phyloP scores from a whole-genome alignment of 30 jellyfish, hydroid and myxozoan species.

The Pelagia noctiluca region DNA sequence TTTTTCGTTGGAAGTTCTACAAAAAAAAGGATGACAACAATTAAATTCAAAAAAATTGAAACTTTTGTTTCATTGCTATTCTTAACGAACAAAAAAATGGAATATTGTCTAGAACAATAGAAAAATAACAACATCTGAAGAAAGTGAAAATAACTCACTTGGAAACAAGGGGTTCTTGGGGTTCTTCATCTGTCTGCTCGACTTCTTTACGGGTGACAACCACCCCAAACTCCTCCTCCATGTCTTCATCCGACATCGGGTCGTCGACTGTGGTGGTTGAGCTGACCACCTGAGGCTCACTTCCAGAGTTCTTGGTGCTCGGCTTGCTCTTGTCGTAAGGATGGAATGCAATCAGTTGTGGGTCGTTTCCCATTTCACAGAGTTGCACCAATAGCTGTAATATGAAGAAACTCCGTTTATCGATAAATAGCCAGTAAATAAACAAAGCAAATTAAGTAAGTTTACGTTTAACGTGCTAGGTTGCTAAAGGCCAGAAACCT shows the following conservation, averaged over 20 bases:
- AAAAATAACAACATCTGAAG: no score
- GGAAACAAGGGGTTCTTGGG: conserved; percentile 16
- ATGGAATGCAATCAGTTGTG: conserved; percentile 83
- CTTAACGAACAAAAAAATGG: no score
- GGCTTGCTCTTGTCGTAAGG: conserved; percentile 90
- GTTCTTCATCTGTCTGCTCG: conserved; percentile 55
- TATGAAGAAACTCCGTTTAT: background rate
- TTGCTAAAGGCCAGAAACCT: no score
- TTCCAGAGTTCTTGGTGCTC: conserved; percentile 47
- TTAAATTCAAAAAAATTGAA: no score
- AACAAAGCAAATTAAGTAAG: no score
- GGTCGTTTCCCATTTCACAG: conserved; percentile 85
- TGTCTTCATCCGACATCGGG: conserved; percentile 95
- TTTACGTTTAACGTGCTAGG: no score
- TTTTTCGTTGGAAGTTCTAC: conserved; percentile 48
- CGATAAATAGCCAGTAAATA: no score
- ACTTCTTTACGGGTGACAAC: conserved; percentile 66
- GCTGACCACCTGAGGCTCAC: conserved; percentile 41
- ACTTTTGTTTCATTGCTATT: no score
- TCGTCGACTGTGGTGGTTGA: conserved; percentile 73
- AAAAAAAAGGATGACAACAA: no score
- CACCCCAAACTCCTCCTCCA: conserved; percentile 95
- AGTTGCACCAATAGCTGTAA: conserved; percentile 77
- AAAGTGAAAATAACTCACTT: background rate
- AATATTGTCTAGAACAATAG: no score